Conservation (phyloP, 2,113 vertebrate genomes). For the Vimba vimba region DNA sequence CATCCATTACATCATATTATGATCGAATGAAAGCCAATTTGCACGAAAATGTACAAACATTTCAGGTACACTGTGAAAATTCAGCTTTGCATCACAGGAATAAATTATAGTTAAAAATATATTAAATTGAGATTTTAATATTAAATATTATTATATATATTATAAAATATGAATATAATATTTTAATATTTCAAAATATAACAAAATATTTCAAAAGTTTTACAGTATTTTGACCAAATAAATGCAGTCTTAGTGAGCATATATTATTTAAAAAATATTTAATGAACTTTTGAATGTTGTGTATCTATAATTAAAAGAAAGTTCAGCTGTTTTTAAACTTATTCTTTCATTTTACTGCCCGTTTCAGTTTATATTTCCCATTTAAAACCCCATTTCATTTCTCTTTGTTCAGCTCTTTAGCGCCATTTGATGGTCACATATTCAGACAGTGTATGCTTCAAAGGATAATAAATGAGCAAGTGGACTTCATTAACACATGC, state of each 20-base stretch:
- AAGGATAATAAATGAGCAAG: slow-evolving; percentile 13
- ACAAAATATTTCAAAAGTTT: not conserved
- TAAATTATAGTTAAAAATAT: not conserved
- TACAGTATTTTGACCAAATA: not conserved
- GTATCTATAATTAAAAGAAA: not conserved
- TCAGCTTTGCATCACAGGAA: not conserved
- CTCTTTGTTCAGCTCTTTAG: not conserved
- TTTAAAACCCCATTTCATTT: not conserved
- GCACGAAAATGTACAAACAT: not conserved
- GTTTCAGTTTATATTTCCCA: not conserved
- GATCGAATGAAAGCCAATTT: not conserved
- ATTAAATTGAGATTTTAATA: not conserved
- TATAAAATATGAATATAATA: too few relatives aligned
- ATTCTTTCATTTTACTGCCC: not conserved
- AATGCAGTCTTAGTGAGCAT: not conserved
- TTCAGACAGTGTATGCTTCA: not conserved
- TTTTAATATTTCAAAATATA: not conserved
- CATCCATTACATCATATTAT: not conserved
- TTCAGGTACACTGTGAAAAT: not conserved
- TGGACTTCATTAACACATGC: not conserved
- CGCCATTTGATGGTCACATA: slow-evolving; percentile 10
- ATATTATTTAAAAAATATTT: too few relatives aligned
- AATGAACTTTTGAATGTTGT: too few relatives aligned
- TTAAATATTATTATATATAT: too few relatives aligned
- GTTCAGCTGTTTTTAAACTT: not conserved